These are phyloP conservation scores for Amphipoea lucens DNA, from an alignment of 2,888 invertebrate genomes.

Conservation along the genomic window DNA sequence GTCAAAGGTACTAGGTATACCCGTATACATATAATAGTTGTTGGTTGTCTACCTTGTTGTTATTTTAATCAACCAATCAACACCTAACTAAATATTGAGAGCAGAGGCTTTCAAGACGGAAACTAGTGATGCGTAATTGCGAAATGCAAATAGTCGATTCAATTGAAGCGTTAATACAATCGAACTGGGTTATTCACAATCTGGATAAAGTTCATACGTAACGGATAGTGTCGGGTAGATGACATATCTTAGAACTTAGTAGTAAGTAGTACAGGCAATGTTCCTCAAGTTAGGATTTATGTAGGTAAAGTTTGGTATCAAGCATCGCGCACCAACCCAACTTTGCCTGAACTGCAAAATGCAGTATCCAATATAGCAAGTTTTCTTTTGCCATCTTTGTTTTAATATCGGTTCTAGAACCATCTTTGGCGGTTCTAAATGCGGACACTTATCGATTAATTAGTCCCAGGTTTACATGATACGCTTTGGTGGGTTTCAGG, in stretches of 20 bases:
- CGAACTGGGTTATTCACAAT: constrained; percentile 33
- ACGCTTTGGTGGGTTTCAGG: constrained; percentile 23
- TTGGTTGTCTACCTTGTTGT: background rate
- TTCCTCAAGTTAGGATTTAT: constrained; percentile 29
- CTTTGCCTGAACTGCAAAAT: constrained; percentile 32
- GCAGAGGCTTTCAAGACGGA: background rate
- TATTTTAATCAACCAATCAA: constrained; percentile 1
- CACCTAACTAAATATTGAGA: background rate
- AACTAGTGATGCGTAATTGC: constrained; percentile 20
- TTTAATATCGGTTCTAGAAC: constrained; percentile 31
- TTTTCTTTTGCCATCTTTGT: constrained; percentile 29
- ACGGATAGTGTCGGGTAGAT: constrained; percentile 37
- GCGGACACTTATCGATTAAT: constrained; percentile 36
- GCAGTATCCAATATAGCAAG: constrained; percentile 44
- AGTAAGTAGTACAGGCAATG: constrained; percentile 35
- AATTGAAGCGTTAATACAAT: constrained; percentile 20
- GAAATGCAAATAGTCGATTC: constrained; percentile 24
- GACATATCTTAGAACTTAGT: constrained; percentile 46
- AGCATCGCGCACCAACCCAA: constrained; percentile 16
- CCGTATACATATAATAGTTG: background rate
- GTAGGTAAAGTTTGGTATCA: constrained; percentile 47
- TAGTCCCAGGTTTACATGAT: constrained; percentile 21
- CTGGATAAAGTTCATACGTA: constrained; percentile 40
- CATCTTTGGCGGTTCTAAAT: constrained; percentile 33
- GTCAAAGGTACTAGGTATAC: too few relatives aligned